Conservation (phyloP, 2,797 vertebrate species). For the Anableps anableps region DNA sequence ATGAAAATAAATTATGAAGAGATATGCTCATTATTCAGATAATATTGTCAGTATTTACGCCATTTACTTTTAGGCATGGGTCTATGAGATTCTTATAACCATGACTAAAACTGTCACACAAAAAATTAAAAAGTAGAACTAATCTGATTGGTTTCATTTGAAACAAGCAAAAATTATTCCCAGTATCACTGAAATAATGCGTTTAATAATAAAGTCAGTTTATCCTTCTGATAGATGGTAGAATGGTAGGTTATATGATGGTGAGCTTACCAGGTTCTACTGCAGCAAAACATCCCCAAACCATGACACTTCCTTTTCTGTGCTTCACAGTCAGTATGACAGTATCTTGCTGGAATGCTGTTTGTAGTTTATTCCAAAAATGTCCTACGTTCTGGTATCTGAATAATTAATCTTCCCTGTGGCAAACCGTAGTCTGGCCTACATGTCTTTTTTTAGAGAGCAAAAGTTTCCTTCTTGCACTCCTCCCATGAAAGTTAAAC, state of each 20-base stretch:
- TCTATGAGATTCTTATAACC: not conserved
- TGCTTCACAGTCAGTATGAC: not conserved
- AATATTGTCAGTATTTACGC: not conserved
- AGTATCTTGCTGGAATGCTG: not conserved
- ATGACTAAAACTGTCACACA: not conserved
- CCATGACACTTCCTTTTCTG: not conserved
- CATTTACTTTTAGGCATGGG: not conserved
- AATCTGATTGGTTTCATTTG: not conserved
- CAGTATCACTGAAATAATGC: not conserved
- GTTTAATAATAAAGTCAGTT: not conserved
- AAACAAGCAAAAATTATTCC: not conserved
- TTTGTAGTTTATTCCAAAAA: not conserved
- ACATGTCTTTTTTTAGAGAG: not conserved
- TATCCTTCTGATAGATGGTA: not conserved
- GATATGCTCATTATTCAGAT: not conserved
- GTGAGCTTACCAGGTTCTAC: not conserved
- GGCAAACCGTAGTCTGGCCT: not conserved
- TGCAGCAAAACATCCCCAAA: constrained; percentile 1
- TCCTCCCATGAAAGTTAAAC: not conserved
- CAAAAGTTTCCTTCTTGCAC: not conserved
- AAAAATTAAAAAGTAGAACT: not conserved
- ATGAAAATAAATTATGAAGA: not conserved
- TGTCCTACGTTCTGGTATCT: not conserved
- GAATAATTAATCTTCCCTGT: not conserved
- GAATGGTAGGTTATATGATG: not conserved